Percentiles rank a stretch among this genome's conserved stretches.
phyloP scores from a whole-genome alignment of 2,888 invertebrate genomes.

The Agrochola lychnidis region DNA sequence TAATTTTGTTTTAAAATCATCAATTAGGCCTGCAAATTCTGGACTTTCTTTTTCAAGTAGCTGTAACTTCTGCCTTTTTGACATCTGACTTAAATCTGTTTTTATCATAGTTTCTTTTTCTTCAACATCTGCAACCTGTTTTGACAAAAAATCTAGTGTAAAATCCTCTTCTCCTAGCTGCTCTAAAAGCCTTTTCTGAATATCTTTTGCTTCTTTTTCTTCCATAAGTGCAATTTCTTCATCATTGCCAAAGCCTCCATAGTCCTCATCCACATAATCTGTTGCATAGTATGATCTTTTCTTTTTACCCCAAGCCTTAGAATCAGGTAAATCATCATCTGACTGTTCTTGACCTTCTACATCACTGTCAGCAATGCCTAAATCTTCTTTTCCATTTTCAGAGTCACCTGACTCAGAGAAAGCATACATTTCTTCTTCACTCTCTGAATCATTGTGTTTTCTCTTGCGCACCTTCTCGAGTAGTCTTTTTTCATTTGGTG shows the following conservation, averaged over 20 bases:
- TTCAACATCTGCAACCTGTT: conserved; percentile 81
- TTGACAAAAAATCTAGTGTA: conserved; percentile 90
- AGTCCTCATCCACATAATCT: conserved; percentile 97
- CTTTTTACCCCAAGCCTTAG: conserved; percentile 97
- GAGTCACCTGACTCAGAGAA: conserved; percentile 89
- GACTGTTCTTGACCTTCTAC: conserved; percentile 93
- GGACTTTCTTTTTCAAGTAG: conserved; percentile 96
- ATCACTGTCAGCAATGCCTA: conserved; percentile 92
- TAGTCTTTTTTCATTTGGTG: conserved; percentile 91
- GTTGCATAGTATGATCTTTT: conserved; percentile 95
- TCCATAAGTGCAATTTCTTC: conserved; percentile 94
- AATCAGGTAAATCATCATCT: conserved; percentile 94
- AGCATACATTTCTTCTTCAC: conserved; percentile 92
- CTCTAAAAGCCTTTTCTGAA: conserved; percentile 94
- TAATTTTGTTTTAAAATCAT: conserved; percentile 94
- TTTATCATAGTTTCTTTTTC: conserved; percentile 91
- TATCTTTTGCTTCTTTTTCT: conserved; percentile 95
- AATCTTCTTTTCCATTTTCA: conserved; percentile 85
- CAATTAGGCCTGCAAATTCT: conserved; percentile 94
- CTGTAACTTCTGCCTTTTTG: conserved; percentile 94
- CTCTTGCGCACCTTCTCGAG: conserved; percentile 91
- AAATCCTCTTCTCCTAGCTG: conserved; percentile 95
- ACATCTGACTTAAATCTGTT: conserved; percentile 94
- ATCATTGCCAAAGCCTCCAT: conserved; percentile 92
- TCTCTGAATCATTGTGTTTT: conserved; percentile 89